phyloP scores from a whole-genome alignment of 2,888 invertebrate species.

The Euspilapteryx auroguttella region DNA sequence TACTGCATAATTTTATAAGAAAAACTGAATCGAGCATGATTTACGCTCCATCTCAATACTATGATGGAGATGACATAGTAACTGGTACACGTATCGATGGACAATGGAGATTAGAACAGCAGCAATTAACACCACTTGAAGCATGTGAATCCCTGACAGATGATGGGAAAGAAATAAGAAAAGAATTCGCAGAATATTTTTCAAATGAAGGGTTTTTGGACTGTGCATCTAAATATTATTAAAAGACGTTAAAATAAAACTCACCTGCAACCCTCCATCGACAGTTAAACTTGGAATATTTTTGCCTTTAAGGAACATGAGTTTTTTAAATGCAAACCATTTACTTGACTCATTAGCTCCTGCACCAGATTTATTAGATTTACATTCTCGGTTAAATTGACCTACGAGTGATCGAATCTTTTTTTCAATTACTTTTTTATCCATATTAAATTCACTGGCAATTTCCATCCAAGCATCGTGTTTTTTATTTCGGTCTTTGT shows the following conservation, averaged over 20 bases:
- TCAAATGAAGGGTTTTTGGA: slow-evolving; percentile 10
- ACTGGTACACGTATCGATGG: slow-evolving; percentile 10
- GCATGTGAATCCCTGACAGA: slow-evolving; percentile 10
- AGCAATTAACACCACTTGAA: slow-evolving; percentile 12
- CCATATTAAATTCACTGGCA: slow-evolving; percentile 10
- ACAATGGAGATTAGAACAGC: slow-evolving; percentile 11
- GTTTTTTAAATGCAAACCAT: slow-evolving; percentile 12
- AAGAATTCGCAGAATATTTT: slow-evolving; percentile 12
- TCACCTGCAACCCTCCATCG: slow-evolving; percentile 7
- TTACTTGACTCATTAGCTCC: slow-evolving; percentile 10
- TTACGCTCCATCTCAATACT: slow-evolving; percentile 10
- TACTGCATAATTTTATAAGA: slow-evolving; percentile 11
- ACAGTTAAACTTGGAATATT: slow-evolving; percentile 10
- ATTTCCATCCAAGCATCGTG: slow-evolving; percentile 13
- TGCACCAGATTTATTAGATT: slow-evolving; percentile 9
- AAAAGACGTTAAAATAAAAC: slow-evolving; percentile 7
- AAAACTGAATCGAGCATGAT: slow-evolving; percentile 2
- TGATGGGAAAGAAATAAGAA: slow-evolving; percentile 12
- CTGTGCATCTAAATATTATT: slow-evolving; percentile 10
- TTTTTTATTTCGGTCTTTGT: slow-evolving; percentile 13
- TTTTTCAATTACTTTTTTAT: slow-evolving; percentile 10
- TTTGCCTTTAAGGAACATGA: slow-evolving; percentile 10
- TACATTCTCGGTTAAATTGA: slow-evolving; percentile 9
- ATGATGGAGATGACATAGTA: slow-evolving; percentile 9
- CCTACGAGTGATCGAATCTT: slow-evolving; percentile 9